Evolutionary conservation across 2,888 invertebrate species (phyloP).

Genomic region (Oasisia sp.): DNA sequence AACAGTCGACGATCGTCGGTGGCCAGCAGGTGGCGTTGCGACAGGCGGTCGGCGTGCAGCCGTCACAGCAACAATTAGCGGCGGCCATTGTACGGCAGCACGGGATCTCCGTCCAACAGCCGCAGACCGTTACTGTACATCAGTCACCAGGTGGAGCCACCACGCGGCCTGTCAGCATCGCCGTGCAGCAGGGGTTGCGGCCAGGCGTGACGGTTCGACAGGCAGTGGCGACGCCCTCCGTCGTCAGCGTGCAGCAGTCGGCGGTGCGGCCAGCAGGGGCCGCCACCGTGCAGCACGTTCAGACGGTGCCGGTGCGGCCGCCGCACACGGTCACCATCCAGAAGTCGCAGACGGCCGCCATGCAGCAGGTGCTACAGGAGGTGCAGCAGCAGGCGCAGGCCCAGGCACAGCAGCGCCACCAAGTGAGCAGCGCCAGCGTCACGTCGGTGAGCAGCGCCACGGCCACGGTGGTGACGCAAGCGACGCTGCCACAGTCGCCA

Average conservation of each 20-base stretch:
- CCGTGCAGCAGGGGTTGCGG: constrained; percentile 47
- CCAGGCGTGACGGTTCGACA: constrained; percentile 22
- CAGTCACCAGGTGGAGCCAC: constrained; percentile 20
- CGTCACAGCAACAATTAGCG: background rate
- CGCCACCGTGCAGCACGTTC: constrained; percentile 24
- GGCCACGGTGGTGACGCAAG: constrained; percentile 17
- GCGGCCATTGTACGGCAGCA: constrained; percentile 17
- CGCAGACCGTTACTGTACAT: constrained; percentile 23
- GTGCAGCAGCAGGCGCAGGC: constrained; percentile 34
- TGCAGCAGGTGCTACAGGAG: constrained; percentile 33
- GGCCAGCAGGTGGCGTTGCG: constrained; percentile 23
- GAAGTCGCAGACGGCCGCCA: constrained; percentile 17
- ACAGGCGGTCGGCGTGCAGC: constrained; percentile 24
- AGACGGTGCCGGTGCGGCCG: constrained; percentile 27
- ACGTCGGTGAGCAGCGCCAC: background rate
- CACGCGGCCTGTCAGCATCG: constrained; percentile 27
- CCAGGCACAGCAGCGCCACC: constrained; percentile 32
- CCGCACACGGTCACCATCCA: constrained; percentile 13
- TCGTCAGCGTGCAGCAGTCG: background rate
- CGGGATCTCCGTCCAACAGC: constrained; percentile 22
- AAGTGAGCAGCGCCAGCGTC: background rate
- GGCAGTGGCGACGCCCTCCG: background rate
- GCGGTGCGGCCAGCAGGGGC: background rate
- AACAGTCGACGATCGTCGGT: constrained; percentile 1
- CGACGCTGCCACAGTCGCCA: background rate